A percentile compares a stretch with the other conserved stretches of the same genome.
Evolutionary conservation across 2,113 vertebrate species (phyloP).

Genomic region (Illadopsis cleaveri): DNA sequence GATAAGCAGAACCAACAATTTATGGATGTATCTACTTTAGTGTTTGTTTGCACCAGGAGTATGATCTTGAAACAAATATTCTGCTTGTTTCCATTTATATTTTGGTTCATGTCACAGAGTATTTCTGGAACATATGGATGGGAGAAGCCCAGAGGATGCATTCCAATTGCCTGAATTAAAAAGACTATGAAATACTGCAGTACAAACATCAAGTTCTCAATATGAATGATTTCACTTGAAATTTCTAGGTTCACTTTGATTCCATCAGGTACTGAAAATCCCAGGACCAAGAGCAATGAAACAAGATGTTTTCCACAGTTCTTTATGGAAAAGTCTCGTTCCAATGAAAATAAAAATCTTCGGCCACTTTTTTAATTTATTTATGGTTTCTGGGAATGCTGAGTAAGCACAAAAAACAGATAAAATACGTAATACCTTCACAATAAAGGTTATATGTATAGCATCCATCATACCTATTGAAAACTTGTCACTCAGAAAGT

Average conservation of each 20-base stretch:
- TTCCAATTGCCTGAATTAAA: not conserved
- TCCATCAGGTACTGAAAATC: not conserved
- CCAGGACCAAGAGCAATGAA: not conserved
- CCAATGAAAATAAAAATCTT: not conserved
- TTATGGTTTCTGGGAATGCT: not conserved
- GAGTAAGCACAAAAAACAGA: not conserved
- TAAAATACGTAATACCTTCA: not conserved
- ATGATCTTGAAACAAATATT: not conserved
- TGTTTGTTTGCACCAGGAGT: not conserved
- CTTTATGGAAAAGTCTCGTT: not conserved
- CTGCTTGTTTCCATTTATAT: not conserved
- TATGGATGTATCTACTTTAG: not conserved
- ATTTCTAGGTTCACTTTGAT: not conserved
- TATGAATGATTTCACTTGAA: not conserved
- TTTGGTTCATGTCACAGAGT: not conserved
- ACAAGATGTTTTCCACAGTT: not conserved
- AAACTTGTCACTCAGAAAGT: not conserved
- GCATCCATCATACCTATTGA: not conserved
- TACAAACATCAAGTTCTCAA: not conserved
- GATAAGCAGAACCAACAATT: not conserved
- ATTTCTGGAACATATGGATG: not conserved
- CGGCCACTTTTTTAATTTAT: not conserved
- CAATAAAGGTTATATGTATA: not conserved
- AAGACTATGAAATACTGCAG: not conserved
- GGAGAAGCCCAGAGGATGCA: not conserved